Conservation (phyloP, 2,113 vertebrate genomes). For the Brachirus orientalis region DNA sequence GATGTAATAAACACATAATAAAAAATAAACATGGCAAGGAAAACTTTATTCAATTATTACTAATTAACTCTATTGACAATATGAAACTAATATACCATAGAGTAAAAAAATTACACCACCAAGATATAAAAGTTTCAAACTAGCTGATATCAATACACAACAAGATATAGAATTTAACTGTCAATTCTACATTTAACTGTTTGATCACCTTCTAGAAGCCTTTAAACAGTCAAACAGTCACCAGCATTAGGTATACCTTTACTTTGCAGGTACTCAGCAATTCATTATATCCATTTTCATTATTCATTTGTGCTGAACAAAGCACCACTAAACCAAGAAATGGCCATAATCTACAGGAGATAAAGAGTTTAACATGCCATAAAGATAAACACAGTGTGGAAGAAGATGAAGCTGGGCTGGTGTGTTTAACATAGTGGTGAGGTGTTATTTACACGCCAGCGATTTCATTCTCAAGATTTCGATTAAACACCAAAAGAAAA, state of each 20-base stretch:
- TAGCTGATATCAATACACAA: neutral
- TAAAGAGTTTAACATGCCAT: slow-evolving; percentile 14
- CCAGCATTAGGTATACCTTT: slow-evolving; percentile 19
- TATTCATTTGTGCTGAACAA: slow-evolving; percentile 54
- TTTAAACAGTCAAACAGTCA: neutral
- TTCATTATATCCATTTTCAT: slow-evolving; percentile 43
- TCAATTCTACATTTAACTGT: too few species aligned
- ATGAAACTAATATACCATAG: too few species aligned
- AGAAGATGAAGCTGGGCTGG: neutral
- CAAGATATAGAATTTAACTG: neutral
- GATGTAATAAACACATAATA: too few species aligned
- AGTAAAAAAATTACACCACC: too few species aligned
- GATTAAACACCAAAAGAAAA: too few species aligned
- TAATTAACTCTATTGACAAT: too few species aligned
- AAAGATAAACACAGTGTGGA: neutral
- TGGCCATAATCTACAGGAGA: slow-evolving; percentile 42
- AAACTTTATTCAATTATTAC: too few species aligned
- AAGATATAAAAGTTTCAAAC: too few species aligned
- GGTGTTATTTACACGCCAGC: slow-evolving; percentile 20
- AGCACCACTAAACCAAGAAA: slow-evolving; percentile 49
- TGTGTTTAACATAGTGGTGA: neutral
- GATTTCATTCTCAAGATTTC: too few species aligned
- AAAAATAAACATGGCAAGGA: too few species aligned
- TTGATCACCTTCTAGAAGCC: neutral
- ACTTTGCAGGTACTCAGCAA: slow-evolving; percentile 14